Base-by-base conservation (phyloP, 2,113 vertebrate species). In the Ochotona princeps region DNA sequence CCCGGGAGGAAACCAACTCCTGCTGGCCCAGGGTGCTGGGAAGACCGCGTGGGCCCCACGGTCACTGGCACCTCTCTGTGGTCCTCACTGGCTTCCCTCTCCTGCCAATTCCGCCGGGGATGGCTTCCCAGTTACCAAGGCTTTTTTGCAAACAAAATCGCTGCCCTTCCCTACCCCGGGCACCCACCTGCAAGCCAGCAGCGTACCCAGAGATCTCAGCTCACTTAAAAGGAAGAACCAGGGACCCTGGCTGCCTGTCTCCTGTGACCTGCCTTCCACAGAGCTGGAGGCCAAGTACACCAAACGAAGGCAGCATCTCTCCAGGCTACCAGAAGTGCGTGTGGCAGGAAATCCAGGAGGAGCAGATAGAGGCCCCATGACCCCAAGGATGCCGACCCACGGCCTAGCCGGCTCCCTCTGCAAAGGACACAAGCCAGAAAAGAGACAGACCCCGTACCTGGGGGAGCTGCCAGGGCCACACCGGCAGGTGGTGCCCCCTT, bases 291-390 rank as follows among this genome's bases (percentile, higher is more conserved):
- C 25, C 9, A 44, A 8, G 54, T 20, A 18, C 54, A 30, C 17
- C 18, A 38, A 0, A 5, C 2, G 20, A n/a, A 12, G 26, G 23
- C 0, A 35, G 35, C 2, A n/a, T 28, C 54, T 69, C 20, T 10
- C 23, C 15, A 63, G 73, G 65, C n/a, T 66, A 38, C 23, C 2
- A 6, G 17, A 83, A 83, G 17, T 20, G 20, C 49, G 7, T 1
- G 17, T 28, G 8, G 1, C 12, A 0, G 18, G 66, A 81, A 51
- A 38, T 26, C 21, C 20, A 61, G 38, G 4, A 44, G 66, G 2
- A 10, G 30, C 7, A 57, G 32, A 26, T 51, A 91, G 61, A 66
- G 60, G n/a, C 11, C 47, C 65, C 12, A 18, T 9, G 51, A 23
- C 35, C 65, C 26, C 49, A 5, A 7, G 5, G 5, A 57, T 72